phyloP scores from a whole-genome alignment of 2,113 vertebrate genomes.

The Anguilla japonica region DNA sequence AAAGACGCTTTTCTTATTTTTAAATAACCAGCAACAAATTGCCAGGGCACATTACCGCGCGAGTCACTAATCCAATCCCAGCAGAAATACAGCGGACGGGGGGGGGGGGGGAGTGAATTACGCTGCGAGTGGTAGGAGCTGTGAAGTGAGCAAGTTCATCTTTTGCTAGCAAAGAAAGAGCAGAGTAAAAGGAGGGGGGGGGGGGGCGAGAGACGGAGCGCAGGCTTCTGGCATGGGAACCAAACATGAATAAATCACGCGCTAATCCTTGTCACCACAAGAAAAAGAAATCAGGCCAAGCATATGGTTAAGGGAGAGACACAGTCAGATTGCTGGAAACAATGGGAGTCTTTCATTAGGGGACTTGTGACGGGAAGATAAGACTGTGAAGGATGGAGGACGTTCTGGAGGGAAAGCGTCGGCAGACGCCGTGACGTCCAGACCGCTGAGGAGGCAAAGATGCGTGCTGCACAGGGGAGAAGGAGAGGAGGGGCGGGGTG shows the following conservation, averaged over 20 bases:
- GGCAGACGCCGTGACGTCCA: background rate
- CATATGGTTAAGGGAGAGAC: slow-evolving; percentile 34
- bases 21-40: slow-evolving; percentile 67
- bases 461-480: background rate
- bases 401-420: slow-evolving; percentile 36
- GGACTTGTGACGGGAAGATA: slow-evolving; percentile 24
- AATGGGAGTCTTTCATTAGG: slow-evolving; percentile 61
- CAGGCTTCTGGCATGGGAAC: slow-evolving; percentile 46
- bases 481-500: slow-evolving; percentile 34
- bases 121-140: background rate
- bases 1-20: slow-evolving; percentile 50
- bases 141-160: slow-evolving; percentile 8
- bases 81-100: background rate
- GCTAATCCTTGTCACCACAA: slow-evolving; percentile 60
- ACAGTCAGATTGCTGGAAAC: slow-evolving; percentile 42
- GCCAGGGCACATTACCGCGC: slow-evolving; percentile 47
- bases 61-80: slow-evolving; percentile 49
- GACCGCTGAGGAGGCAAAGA: slow-evolving; percentile 27
- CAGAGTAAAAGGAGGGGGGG: background rate
- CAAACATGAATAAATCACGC: slow-evolving; percentile 56
- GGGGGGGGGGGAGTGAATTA: background rate
- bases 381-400: slow-evolving; percentile 27
- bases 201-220: slow-evolving; percentile 30
- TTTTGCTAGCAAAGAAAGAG: background rate
- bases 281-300: slow-evolving; percentile 34